These are phyloP conservation scores for Drosophila paulistorum DNA, from an alignment of 1,140 invertebrate genomes.

Conservation along the genomic window DNA sequence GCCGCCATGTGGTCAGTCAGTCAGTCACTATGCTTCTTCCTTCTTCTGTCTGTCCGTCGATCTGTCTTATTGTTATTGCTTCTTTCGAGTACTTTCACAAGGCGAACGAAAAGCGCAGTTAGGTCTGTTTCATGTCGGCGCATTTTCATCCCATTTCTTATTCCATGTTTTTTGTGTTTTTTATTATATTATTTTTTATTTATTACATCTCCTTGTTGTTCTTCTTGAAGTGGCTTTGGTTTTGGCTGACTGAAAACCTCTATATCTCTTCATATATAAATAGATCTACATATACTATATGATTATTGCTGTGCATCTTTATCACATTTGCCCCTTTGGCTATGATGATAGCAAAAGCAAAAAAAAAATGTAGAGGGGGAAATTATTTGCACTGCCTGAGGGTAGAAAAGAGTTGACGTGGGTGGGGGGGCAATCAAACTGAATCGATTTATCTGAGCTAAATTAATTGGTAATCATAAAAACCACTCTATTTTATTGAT, in stretches of 20 bases:
- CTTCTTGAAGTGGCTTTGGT: not conserved
- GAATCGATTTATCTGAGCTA: conserved; percentile 28
- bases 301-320: conserved; percentile 40
- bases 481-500: conserved; percentile 22
- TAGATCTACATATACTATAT: not conserved
- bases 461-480: conserved; percentile 27
- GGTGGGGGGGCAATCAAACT: conserved; percentile 20
- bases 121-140: conserved; percentile 58
- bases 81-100: conserved; percentile 72
- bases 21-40: not conserved
- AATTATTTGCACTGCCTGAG: not conserved
- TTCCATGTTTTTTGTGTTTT: not conserved
- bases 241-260: conserved; percentile 5
- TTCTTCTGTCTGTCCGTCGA: conserved; percentile 22
- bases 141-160: conserved; percentile 32
- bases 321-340: conserved; percentile 37
- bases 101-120: conserved; percentile 37
- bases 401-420: too few relatives aligned
- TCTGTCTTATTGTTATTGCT: conserved; percentile 55
- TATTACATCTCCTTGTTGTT: conserved; percentile 2
- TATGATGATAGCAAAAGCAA: not conserved
- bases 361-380: too few relatives aligned
- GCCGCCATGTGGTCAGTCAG: conserved; percentile 25
- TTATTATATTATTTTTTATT: conserved; percentile 29
- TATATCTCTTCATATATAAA: not conserved